A percentile compares a stretch with the other conserved stretches of the same genome.
These are phyloP conservation scores for Hirundichthys speculiger DNA, from an alignment of 2,113 vertebrate species.

Conservation along the genomic window DNA sequence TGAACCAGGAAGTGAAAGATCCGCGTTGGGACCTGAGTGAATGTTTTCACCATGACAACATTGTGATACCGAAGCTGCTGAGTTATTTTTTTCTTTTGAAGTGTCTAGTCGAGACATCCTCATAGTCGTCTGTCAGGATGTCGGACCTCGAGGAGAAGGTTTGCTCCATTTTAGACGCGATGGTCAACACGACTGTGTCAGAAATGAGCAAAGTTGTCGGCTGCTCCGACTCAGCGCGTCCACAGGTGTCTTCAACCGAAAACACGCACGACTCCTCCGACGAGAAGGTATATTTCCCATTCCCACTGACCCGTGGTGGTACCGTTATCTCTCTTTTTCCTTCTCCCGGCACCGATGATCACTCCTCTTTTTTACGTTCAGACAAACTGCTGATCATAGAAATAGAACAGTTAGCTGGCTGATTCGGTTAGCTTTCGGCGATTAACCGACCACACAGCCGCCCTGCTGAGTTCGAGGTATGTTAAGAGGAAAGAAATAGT, in stretches of 20 bases:
- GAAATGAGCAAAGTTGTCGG: slow-evolving; percentile 65
- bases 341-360: no score
- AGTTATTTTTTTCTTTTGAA: neutral
- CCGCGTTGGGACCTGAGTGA: neutral
- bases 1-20: slow-evolving; percentile 22
- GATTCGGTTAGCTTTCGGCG: neutral
- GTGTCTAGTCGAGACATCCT: neutral
- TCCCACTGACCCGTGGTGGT: no score
- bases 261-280: neutral
- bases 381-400: slow-evolving; percentile 54
- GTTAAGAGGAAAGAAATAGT: neutral
- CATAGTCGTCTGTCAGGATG: slow-evolving; percentile 33
- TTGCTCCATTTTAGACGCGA: slow-evolving; percentile 60
- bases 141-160: slow-evolving; percentile 55
- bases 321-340: no score
- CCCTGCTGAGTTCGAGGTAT: fast-evolving
- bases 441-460: fast-evolving
- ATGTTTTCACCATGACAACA: neutral
- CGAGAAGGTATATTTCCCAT: slow-evolving; percentile 41
- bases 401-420: slow-evolving; percentile 58
- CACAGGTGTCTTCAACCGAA: neutral
- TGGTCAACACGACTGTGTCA: slow-evolving; percentile 53
- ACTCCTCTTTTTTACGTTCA: no score
- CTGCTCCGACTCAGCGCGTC: neutral
- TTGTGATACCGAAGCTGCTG: no score